These are phyloP conservation scores for Pammene fasciana DNA, from an alignment of 2,888 invertebrate species.

Conservation along the genomic window DNA sequence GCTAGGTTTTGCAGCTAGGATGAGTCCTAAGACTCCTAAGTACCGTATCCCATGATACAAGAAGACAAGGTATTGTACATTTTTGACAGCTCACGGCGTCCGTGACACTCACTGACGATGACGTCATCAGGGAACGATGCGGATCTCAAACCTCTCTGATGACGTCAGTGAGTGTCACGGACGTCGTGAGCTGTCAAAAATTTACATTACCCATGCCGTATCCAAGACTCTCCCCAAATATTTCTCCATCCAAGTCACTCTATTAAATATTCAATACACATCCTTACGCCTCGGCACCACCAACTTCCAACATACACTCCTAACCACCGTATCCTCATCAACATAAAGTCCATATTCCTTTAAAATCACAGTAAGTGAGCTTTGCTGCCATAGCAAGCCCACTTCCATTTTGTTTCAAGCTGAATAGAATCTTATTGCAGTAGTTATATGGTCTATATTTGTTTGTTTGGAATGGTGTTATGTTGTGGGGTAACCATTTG, in stretches of 20 bases:
- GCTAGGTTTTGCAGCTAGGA: too few relatives aligned
- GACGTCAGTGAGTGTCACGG: too few relatives aligned
- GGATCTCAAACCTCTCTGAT: too few relatives aligned
- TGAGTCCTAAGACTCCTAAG: too few relatives aligned
- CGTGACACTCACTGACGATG: too few relatives aligned
- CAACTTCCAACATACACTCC: constrained; percentile 16
- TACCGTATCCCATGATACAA: too few relatives aligned
- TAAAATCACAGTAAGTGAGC: constrained; percentile 4
- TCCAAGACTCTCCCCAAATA: constrained; percentile 22
- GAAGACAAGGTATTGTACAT: too few relatives aligned
- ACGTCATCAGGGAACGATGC: too few relatives aligned
- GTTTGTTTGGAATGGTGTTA: constrained; percentile 26
- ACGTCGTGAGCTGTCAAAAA: too few relatives aligned
- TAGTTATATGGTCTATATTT: constrained; percentile 6
- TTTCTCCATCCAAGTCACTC: constrained; percentile 35
- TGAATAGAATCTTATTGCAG: neutral
- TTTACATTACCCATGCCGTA: too few relatives aligned
- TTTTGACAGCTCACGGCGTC: too few relatives aligned
- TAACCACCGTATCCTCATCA: neutral
- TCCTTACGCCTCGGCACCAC: constrained; percentile 34
- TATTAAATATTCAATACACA: constrained; percentile 47
- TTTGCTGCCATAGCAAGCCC: constrained; percentile 6
- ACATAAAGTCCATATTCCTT: constrained; percentile 26
- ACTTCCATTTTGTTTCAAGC: neutral
- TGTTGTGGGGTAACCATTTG: constrained; percentile 40